Conservation (phyloP, 35 echinoderm and acorn worm species). For the Apostichopus californicus region DNA sequence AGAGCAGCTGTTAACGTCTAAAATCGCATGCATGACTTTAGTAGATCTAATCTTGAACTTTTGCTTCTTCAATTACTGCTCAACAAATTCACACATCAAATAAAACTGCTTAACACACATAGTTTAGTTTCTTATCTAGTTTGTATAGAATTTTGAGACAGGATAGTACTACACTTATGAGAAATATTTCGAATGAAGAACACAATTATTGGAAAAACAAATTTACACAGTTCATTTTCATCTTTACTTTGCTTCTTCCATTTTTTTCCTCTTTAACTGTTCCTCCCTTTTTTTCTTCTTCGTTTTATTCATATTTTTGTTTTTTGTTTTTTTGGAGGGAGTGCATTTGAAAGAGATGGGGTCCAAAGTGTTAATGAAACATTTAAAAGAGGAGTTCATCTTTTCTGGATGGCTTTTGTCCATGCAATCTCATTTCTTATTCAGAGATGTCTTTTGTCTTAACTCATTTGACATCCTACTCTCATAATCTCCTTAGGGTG, state of each 20-base stretch:
- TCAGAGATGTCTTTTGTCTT: no score
- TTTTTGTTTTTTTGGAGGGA: neutral
- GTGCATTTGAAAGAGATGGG: neutral
- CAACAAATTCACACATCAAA: no score
- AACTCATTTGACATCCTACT: no score
- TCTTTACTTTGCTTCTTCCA: neutral
- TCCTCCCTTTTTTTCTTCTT: neutral
- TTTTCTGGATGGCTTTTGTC: no score
- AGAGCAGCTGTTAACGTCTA: neutral
- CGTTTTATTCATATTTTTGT: constrained; percentile 5
- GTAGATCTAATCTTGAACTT: neutral
- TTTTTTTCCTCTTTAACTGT: neutral
- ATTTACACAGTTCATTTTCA: neutral
- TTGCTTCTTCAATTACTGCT: neutral
- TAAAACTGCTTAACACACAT: no score
- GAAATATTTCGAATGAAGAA: neutral
- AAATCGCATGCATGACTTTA: neutral
- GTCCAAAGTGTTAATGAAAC: neutral
- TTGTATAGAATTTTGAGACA: neutral
- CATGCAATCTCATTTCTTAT: no score
- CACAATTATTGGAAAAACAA: neutral
- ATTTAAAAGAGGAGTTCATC: no score
- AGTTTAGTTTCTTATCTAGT: neutral
- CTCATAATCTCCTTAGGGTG: no score
- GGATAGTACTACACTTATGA: neutral